Base-by-base conservation (phyloP, 2,113 vertebrate species). In the Pseudorasbora parva region DNA sequence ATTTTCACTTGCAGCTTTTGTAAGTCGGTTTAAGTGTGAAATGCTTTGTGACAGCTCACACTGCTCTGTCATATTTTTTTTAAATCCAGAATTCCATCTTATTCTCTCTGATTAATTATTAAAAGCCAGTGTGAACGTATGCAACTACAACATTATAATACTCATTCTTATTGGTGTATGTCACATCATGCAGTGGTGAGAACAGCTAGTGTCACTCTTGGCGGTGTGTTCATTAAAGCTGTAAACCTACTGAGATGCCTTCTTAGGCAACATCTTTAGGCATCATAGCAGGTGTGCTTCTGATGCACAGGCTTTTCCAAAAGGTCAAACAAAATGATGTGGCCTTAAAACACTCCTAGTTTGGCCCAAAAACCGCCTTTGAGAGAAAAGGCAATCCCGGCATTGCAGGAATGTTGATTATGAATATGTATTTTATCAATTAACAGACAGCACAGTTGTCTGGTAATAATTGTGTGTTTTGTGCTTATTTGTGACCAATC, bases 11-110 rank as follows among this genome's bases (percentile, higher is more conserved):
- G 19, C 45, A 64, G 54, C 5, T 51, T 49, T 64, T 47, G 54
- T 49, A 49, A 56, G 17, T 84, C 47, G 57, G 30, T 77, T 33
- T 77, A 30, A 33, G 45, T 57, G 43, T 37, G 43, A 37, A 59
- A 84, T 84, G 49, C 37, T n/a, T 37, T 37, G 1, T 72, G 76
- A 72, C 75, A 78, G 64, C n/a, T 78, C 51, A 59, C 21, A 60
- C 27, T 56, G 54, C 43, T 30, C n/a, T 47, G 64, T 79, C 75
- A 33, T n/a, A 37, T 8, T 79, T 66, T 79, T 66, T 8, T 47
- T 64, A 17, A 23, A 79, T n/a, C 17, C 78, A 80, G 8, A n/a
- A 21, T 51, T 80, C 43, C 17, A 80, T 51, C 43, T 80, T 51
- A 78, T 80, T 27, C 25, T 30, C 45, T 14, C 41, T 47, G 9